Conservation (phyloP, 2,113 vertebrate genomes). For the Carassius carassius region DNA sequence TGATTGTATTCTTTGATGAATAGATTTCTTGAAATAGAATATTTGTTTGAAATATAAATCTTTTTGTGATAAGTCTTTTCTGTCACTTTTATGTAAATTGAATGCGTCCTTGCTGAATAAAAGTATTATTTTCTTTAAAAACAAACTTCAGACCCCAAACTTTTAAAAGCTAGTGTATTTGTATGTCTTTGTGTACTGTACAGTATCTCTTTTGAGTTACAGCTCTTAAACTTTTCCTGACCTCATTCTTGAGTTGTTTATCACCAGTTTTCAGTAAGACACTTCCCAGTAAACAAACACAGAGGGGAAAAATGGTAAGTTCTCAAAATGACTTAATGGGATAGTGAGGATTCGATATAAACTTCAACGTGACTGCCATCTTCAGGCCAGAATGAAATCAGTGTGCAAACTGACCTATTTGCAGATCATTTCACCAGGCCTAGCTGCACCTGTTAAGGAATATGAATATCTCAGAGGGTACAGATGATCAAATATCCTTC, state of each 20-base stretch:
- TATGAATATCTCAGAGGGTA: neutral
- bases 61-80: neutral
- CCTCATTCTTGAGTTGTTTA: conserved; percentile 29
- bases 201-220: neutral
- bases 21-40: too few relatives aligned
- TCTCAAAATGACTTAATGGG: neutral
- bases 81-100: neutral
- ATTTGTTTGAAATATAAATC: too few relatives aligned
- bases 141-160: neutral
- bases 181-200: neutral
- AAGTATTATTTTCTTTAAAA: neutral
- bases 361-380: conserved; percentile 37
- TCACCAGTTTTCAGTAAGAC: conserved; percentile 24
- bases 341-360: neutral
- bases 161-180: neutral
- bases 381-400: conserved; percentile 25
- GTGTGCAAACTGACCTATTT: neutral
- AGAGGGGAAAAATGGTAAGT: neutral
- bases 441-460: neutral
- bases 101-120: neutral
- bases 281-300: conserved; percentile 37
- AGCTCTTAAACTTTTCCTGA: conserved; percentile 29
- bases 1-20: too few relatives aligned
- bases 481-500: neutral
- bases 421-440: neutral